phyloP scores from a whole-genome alignment of 2,797 vertebrate species.

The Tenualosa ilisha region DNA sequence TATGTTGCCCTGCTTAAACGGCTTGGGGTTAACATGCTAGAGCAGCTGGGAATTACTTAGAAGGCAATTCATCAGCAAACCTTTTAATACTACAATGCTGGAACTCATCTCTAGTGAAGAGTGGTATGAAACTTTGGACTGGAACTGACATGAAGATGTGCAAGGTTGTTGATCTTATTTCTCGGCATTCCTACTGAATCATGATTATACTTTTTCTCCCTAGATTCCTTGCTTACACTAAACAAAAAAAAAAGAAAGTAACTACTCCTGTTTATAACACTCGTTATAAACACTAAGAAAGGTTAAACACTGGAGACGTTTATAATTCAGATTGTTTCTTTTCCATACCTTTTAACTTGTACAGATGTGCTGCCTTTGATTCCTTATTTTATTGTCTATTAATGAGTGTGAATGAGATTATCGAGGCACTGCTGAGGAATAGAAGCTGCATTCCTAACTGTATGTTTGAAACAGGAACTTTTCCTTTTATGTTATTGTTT shows the following conservation, averaged over 20 bases:
- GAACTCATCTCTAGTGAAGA: constrained; percentile 13
- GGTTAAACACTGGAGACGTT: constrained; percentile 80
- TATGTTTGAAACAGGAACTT: constrained; percentile 1
- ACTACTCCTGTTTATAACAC: constrained; percentile 56
- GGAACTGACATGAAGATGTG: constrained; percentile 9
- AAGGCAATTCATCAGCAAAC: constrained; percentile 15
- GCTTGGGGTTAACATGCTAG: background rate
- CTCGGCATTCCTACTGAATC: constrained; percentile 74
- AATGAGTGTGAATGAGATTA: constrained; percentile 58
- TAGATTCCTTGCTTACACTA: constrained; percentile 15
- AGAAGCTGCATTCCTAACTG: constrained; percentile 61
- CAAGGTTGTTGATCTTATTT: constrained; percentile 31
- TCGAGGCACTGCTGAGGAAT: constrained; percentile 66
- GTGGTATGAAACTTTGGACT: background rate
- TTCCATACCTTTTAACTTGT: constrained; percentile 64
- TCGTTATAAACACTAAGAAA: constrained; percentile 74
- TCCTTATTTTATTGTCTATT: constrained; percentile 52
- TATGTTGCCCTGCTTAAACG: constrained; percentile 1
- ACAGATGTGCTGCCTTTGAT: constrained; percentile 62
- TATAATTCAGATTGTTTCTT: constrained; percentile 53
- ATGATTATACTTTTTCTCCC: constrained; percentile 36
- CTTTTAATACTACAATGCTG: background rate
- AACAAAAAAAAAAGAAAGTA: constrained; percentile 36
- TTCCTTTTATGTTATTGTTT: background rate
- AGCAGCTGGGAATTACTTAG: constrained; percentile 15